Evolutionary conservation across 2,888 invertebrate species (phyloP).

Genomic region (Nomada goodeniana): DNA sequence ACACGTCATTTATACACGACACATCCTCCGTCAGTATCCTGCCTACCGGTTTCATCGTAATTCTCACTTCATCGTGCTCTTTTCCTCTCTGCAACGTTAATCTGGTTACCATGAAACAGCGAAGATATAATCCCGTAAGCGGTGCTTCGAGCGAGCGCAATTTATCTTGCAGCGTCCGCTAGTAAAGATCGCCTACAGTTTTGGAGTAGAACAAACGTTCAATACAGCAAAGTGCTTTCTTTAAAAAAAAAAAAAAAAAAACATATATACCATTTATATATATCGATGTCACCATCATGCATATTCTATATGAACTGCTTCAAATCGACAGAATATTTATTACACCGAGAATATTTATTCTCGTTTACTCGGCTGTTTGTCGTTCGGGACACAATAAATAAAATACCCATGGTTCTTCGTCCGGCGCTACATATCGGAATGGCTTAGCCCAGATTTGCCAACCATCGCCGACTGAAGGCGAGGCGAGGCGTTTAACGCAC

Average conservation of each 20-base stretch:
- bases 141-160: constrained; percentile 1
- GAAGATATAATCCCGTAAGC: constrained; percentile 22
- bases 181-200: background rate
- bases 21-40: constrained; percentile 30
- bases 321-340: constrained; percentile 31
- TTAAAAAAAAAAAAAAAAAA: too few species aligned
- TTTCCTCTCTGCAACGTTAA: constrained; percentile 8
- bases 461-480: background rate
- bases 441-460: constrained; percentile 15
- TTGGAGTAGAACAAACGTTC: background rate
- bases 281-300: constrained; percentile 18
- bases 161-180: constrained; percentile 13
- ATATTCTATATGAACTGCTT: constrained; percentile 31
- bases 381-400: background rate
- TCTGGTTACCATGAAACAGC: constrained; percentile 44
- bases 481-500: background rate
- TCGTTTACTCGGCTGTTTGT: constrained; percentile 42
- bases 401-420: background rate
- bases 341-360: background rate
- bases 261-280: background rate
- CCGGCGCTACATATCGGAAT: constrained; percentile 17
- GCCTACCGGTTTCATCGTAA: constrained; percentile 30
- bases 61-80: background rate
- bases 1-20: constrained; percentile 43
- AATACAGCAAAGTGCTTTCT: background rate